phyloP scores from a whole-genome alignment of 2,113 vertebrate genomes.

The Festucalex cinctus region DNA sequence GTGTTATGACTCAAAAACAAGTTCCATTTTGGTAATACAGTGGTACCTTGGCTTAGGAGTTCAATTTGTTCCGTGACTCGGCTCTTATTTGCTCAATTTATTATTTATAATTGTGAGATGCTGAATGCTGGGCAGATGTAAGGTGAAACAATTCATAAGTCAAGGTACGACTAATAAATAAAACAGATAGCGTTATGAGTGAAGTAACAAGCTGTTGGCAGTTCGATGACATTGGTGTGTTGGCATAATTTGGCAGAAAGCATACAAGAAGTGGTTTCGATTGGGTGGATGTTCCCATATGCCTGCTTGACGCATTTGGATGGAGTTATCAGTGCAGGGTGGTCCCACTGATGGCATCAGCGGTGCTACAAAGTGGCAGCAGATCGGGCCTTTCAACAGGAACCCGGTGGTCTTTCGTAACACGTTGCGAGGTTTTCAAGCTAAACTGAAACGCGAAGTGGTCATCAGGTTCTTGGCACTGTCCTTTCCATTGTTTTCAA shows the following conservation, averaged over 20 bases:
- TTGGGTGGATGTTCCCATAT: not conserved
- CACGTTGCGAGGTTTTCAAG: not conserved
- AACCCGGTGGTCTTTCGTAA: slow-evolving; percentile 15
- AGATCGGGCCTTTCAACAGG: slow-evolving; percentile 16
- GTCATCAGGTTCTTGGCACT: slow-evolving; percentile 44
- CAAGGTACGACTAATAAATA: not conserved
- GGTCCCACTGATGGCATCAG: slow-evolving; percentile 32
- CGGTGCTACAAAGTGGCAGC: slow-evolving; percentile 49
- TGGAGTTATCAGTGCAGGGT: slow-evolving; percentile 34
- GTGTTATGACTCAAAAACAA: not conserved
- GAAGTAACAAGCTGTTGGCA: slow-evolving; percentile 53
- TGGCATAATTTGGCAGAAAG: slow-evolving; percentile 55
- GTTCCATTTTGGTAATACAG: not conserved
- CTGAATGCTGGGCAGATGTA: too few relatives aligned
- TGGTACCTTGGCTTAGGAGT: not conserved
- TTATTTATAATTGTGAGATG: too few relatives aligned
- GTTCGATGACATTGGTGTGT: slow-evolving; percentile 55
- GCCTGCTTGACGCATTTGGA: slow-evolving; percentile 13
- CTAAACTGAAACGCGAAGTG: not conserved
- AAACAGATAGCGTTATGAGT: not conserved
- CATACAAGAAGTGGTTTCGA: slow-evolving; percentile 35
- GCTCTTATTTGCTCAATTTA: too few relatives aligned
- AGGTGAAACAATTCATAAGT: not conserved
- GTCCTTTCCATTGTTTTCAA: slow-evolving; percentile 9
- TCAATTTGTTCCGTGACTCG: too few relatives aligned